Conservation (phyloP, 1,140 invertebrate species). For the Octopus bimaculoides region DNA sequence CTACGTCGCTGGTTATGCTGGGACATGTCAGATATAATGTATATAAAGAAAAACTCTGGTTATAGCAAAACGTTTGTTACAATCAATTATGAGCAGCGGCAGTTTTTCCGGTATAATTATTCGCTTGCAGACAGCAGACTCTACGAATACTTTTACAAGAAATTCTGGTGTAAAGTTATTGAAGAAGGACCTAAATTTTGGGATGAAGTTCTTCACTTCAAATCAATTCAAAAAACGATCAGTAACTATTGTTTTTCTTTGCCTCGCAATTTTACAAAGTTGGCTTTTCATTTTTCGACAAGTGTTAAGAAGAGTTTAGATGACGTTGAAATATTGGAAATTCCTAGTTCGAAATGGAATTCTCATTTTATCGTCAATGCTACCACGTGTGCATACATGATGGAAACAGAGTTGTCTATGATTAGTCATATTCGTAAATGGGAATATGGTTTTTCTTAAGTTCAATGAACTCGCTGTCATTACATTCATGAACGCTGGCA, state of each 20-base stretch:
- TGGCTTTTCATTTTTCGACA: too few relatives aligned
- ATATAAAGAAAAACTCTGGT: conserved; percentile 24
- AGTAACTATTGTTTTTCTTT: conserved; percentile 21
- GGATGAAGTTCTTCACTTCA: conserved; percentile 26
- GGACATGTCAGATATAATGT: conserved; percentile 56
- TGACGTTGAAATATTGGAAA: too few relatives aligned
- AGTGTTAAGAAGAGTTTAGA: too few relatives aligned
- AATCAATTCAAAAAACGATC: conserved; percentile 17
- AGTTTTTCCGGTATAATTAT: conserved; percentile 14
- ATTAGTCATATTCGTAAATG: too few relatives aligned
- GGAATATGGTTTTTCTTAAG: too few relatives aligned
- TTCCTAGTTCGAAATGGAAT: too few relatives aligned
- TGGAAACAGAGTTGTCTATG: too few relatives aligned
- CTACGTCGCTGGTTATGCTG: conserved; percentile 59
- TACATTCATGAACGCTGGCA: too few relatives aligned
- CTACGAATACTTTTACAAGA: conserved; percentile 29
- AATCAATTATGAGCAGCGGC: conserved; percentile 17
- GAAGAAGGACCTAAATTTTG: conserved; percentile 21
- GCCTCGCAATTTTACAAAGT: too few relatives aligned
- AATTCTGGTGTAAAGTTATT: conserved; percentile 21
- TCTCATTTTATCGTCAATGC: too few relatives aligned
- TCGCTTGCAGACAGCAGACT: conserved; percentile 27
- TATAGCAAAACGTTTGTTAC: conserved; percentile 6
- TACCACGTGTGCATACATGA: too few relatives aligned
- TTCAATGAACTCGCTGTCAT: too few relatives aligned